Base-by-base conservation (phyloP, 2,888 invertebrate genomes). In the Agonopterix arenella region DNA sequence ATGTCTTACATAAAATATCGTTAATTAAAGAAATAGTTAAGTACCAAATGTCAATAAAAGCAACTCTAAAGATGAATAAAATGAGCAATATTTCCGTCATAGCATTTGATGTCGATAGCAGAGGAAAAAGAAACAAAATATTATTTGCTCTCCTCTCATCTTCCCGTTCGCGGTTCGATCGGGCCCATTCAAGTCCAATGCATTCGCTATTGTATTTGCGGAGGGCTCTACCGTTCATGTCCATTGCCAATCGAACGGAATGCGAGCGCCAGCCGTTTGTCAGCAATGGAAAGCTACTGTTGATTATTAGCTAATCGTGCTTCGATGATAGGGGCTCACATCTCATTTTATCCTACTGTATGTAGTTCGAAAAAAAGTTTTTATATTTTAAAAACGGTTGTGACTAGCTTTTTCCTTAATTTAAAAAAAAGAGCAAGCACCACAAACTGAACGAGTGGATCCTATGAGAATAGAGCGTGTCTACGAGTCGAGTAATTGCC, bases 201-300 rank as follows among this genome's bases (percentile, higher is more conserved):
- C 80, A 75, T 70, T 70, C 71, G 72, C 75, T 80, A 82, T 83
- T 83, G 80, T 84, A 70, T 88, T 86, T 86, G 76, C 83, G 58
- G 73, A 85, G 76, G 77, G 78, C 86, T 86, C 76, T 68, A 76
- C 73, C 63, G 79, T 71, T 77, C 81, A 74, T 83, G 85, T 85
- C 78, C 81, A 82, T 82, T 78, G 80, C 68, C 78, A 76, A 78
- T 82, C 73, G 75, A 71, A 70, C 64, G 72, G 71, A 72, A 75
- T 66, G 70, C 68, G 73, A 68, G 62, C 60, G 65, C 60, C 62
- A 62, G 66, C 70, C 75, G 70, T 73, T 78, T 74, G 70, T 68
- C 60, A 61, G 68, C 66, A 74, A 75, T 79, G 73, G 79, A 77
- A 70, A 61, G 66, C 64, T 62, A 51, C 66, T 60, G 55, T 70